These are phyloP conservation scores for Homalodisca vitripennis DNA, from an alignment of 1,140 invertebrate species.

Conservation along the genomic window DNA sequence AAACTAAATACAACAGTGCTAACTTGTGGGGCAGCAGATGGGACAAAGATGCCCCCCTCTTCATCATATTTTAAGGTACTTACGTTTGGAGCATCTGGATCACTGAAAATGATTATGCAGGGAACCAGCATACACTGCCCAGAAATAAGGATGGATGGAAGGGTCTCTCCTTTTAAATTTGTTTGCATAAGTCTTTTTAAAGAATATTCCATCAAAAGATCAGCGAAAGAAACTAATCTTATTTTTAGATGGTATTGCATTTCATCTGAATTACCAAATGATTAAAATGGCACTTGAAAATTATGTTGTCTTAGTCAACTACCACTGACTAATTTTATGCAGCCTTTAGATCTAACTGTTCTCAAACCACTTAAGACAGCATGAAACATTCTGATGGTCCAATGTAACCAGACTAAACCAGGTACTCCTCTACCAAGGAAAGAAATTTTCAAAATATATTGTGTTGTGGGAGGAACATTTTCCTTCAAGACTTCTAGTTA, in stretches of 20 bases:
- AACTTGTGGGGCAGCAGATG: too few species aligned
- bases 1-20: too few species aligned
- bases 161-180: background rate
- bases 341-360: conserved; percentile 6
- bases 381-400: conserved; percentile 1
- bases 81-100: too few species aligned
- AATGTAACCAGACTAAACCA: background rate
- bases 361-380: background rate
- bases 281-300: conserved; percentile 15
- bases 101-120: too few species aligned
- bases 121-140: too few species aligned
- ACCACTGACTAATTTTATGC: background rate
- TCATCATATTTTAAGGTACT: too few species aligned
- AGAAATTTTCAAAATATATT: background rate
- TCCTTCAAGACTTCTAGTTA: background rate
- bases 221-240: background rate
- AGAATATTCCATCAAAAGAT: background rate
- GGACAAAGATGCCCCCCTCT: too few species aligned
- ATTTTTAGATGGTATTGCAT: conserved; percentile 5
- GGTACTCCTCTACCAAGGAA: conserved; percentile 11
- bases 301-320: conserved; percentile 3
- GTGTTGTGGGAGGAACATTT: conserved; percentile 10
- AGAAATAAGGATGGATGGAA: too few species aligned
- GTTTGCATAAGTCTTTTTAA: background rate
- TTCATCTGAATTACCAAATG: background rate